A percentile compares a stretch with the other conserved stretches of the same genome.
phyloP scores from a whole-genome alignment of 2,888 invertebrate species.

The Meteorus colon region DNA sequence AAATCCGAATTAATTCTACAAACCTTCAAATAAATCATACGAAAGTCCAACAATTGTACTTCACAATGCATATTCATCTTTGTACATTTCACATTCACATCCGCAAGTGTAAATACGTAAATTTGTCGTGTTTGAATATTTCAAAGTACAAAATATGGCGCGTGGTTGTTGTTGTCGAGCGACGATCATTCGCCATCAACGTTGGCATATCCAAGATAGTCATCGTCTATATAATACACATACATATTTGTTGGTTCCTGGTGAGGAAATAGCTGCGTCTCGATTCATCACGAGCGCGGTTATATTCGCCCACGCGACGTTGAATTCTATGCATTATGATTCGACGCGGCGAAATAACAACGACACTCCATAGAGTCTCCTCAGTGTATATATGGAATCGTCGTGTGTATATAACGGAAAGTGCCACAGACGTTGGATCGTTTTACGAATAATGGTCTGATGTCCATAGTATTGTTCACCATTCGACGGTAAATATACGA shows the following conservation, averaged over 20 bases:
- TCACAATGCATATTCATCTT: neutral
- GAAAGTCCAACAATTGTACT: too few species aligned
- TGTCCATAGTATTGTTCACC: constrained; percentile 28
- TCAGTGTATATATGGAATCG: constrained; percentile 29
- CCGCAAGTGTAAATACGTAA: neutral
- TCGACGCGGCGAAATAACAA: constrained; percentile 52
- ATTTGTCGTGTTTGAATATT: neutral
- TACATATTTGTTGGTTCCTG: constrained; percentile 41
- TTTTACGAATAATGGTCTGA: constrained; percentile 37
- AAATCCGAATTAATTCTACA: too few species aligned
- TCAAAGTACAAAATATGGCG: neutral
- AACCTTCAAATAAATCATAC: too few species aligned
- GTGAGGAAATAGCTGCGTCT: constrained; percentile 49
- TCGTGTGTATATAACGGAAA: constrained; percentile 27
- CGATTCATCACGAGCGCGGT: constrained; percentile 50
- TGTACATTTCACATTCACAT: neutral
- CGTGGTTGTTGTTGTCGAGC: constrained; percentile 38
- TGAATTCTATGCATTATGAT: constrained; percentile 53
- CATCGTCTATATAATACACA: constrained; percentile 46
- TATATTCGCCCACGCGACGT: constrained; percentile 46
- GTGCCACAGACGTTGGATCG: constrained; percentile 27
- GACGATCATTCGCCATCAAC: constrained; percentile 52
- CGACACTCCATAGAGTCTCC: constrained; percentile 38
- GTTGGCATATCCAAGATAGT: constrained; percentile 44
- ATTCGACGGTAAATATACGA: constrained; percentile 34